phyloP scores from a whole-genome alignment of 2,888 invertebrate species.

The Macropis europaea region DNA sequence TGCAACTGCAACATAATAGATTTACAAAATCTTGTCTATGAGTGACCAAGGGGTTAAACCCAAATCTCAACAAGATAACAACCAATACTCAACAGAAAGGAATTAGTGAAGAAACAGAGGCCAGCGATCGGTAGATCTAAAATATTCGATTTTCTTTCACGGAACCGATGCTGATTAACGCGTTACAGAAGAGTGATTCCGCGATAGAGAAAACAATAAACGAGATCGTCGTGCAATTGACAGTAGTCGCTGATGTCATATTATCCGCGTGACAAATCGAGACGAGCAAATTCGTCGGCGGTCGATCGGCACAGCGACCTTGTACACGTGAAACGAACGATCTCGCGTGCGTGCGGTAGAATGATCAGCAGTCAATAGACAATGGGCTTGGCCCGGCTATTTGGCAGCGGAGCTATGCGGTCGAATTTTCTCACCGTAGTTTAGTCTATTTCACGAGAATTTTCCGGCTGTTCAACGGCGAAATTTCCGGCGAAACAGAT shows the following conservation, averaged over 20 bases:
- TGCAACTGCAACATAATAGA: background rate
- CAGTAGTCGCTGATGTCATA: constrained; percentile 6
- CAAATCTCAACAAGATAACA: background rate
- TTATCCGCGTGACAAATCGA: background rate
- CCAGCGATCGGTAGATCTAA: background rate
- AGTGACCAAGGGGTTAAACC: background rate
- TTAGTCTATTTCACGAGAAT: constrained; percentile 79
- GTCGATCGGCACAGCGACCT: background rate
- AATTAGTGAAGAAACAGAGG: background rate
- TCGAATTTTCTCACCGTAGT: constrained; percentile 58
- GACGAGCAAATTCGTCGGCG: background rate
- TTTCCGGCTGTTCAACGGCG: constrained; percentile 73
- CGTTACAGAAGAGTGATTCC: background rate
- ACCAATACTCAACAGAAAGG: background rate
- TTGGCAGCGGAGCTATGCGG: constrained; percentile 47
- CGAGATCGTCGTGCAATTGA: constrained; percentile 10
- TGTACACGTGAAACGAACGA: constrained; percentile 19
- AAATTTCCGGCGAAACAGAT: constrained; percentile 79
- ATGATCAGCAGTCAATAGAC: constrained; percentile 64
- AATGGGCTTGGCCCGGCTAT: constrained; percentile 74
- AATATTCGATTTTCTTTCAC: background rate
- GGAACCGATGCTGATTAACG: background rate
- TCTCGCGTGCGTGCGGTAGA: too few species aligned
- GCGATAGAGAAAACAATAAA: constrained; percentile 13
- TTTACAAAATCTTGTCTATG: background rate